A percentile compares a stretch with the other conserved stretches of the same genome.
Evolutionary conservation across 2,888 invertebrate genomes (phyloP).

Genomic region (Zele albiditarsus): DNA sequence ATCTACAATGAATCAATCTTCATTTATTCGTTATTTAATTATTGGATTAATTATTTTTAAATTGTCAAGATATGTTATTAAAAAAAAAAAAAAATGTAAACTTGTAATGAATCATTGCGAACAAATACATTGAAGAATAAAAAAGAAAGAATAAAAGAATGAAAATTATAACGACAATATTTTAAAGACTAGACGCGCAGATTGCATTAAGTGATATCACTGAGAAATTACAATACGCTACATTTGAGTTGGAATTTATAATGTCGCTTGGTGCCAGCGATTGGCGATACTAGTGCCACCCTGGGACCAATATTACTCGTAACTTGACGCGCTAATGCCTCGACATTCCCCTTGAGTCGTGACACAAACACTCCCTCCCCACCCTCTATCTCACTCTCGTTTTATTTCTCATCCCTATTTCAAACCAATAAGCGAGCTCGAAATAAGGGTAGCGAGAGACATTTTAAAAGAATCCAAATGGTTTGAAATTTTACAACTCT

Average conservation of each 20-base stretch:
- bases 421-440: constrained; percentile 59
- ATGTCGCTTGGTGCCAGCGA: constrained; percentile 57
- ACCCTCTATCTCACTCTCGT: constrained; percentile 30
- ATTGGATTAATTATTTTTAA: too few relatives aligned
- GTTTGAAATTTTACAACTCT: constrained; percentile 41
- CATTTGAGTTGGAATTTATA: constrained; percentile 72
- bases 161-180: constrained; percentile 10
- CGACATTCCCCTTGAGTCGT: constrained; percentile 51
- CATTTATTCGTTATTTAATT: too few relatives aligned
- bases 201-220: constrained; percentile 61
- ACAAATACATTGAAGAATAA: background rate
- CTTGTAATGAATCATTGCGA: background rate
- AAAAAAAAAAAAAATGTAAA: background rate
- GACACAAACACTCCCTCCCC: constrained; percentile 13
- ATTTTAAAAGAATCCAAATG: constrained; percentile 36
- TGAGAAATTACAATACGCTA: constrained; percentile 69
- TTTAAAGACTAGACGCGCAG: background rate
- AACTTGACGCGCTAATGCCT: constrained; percentile 65
- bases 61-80: too few relatives aligned
- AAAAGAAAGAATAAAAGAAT: background rate
- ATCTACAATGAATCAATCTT: too few relatives aligned
- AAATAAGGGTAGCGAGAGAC: constrained; percentile 54
- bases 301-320: constrained; percentile 67
- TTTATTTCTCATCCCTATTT: constrained; percentile 47
- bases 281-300: constrained; percentile 61